These are phyloP conservation scores for Ranitomeya variabilis DNA, from an alignment of 2,113 vertebrate species.

Conservation along the genomic window DNA sequence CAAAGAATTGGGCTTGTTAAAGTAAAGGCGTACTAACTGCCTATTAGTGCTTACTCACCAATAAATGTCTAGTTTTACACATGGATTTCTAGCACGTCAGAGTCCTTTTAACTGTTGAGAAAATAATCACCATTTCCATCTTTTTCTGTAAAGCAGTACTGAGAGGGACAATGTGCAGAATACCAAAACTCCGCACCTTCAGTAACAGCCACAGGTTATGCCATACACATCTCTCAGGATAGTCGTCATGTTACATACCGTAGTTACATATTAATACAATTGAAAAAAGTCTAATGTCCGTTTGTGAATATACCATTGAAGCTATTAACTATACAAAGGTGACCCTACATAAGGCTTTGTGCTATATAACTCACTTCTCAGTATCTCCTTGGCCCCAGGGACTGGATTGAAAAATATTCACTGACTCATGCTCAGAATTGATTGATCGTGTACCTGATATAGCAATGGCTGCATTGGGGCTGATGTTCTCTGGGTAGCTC, in stretches of 20 bases:
- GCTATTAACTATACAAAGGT: constrained; percentile 29
- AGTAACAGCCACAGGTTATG: constrained; percentile 7
- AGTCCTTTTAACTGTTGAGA: constrained; percentile 48
- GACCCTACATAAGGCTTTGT: neutral
- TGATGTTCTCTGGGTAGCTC: neutral
- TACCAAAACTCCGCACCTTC: neutral
- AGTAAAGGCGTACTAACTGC: constrained; percentile 30
- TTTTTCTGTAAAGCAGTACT: constrained; percentile 27
- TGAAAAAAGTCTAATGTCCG: too few species aligned
- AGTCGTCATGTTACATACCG: neutral
- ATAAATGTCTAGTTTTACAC: constrained; percentile 52
- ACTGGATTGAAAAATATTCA: neutral
- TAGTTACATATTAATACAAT: too few species aligned
- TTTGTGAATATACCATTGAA: constrained; percentile 9
- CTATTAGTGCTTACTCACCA: constrained; percentile 55
- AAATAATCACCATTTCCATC: constrained; percentile 19
- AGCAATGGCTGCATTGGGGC: too few species aligned
- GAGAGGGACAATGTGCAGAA: neutral
- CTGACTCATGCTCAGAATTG: neutral
- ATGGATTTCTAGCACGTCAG: constrained; percentile 41
- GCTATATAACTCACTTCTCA: neutral
- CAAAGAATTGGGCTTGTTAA: constrained; percentile 51
- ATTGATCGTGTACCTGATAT: neutral
- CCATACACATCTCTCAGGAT: neutral
- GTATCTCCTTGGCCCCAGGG: neutral